These are phyloP conservation scores for Amphiprion percula DNA, from an alignment of 2,113 vertebrate genomes.

Conservation along the genomic window DNA sequence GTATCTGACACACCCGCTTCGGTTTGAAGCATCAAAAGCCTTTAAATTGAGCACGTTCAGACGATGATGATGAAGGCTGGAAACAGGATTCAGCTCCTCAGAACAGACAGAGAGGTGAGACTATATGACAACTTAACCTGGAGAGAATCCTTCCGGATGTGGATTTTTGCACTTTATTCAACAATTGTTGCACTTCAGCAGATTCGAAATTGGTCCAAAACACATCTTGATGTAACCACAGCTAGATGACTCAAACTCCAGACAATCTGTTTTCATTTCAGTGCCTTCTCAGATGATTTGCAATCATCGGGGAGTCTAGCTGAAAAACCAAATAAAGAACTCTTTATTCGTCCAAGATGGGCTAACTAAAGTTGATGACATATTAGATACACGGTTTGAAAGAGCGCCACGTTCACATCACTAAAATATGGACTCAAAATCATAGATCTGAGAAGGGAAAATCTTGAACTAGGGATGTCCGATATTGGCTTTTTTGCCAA, in stretches of 20 bases:
- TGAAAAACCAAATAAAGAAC: constrained; percentile 4
- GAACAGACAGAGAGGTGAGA: too few species aligned
- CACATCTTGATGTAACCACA: not conserved
- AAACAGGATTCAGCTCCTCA: not conserved
- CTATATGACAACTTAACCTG: too few species aligned
- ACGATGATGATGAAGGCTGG: not conserved
- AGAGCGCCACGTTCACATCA: not conserved
- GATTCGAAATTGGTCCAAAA: not conserved
- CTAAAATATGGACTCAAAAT: not conserved
- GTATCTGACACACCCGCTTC: not conserved
- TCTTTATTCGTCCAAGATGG: constrained; percentile 9
- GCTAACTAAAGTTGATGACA: not conserved
- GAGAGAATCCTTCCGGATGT: not conserved
- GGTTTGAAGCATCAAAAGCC: constrained; percentile 2
- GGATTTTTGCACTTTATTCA: not conserved
- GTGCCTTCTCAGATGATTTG: not conserved
- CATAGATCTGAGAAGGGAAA: not conserved
- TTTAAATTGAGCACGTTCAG: not conserved
- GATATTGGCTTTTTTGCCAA: too few species aligned
- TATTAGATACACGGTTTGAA: not conserved
- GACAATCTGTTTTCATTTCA: not conserved
- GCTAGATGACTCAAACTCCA: not conserved
- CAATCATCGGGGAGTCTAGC: not conserved
- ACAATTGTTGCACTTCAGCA: not conserved
- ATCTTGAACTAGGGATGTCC: too few species aligned